These are phyloP conservation scores for Nematopogon swammerdamellus DNA, from an alignment of 2,888 invertebrate species.

Conservation along the genomic window DNA sequence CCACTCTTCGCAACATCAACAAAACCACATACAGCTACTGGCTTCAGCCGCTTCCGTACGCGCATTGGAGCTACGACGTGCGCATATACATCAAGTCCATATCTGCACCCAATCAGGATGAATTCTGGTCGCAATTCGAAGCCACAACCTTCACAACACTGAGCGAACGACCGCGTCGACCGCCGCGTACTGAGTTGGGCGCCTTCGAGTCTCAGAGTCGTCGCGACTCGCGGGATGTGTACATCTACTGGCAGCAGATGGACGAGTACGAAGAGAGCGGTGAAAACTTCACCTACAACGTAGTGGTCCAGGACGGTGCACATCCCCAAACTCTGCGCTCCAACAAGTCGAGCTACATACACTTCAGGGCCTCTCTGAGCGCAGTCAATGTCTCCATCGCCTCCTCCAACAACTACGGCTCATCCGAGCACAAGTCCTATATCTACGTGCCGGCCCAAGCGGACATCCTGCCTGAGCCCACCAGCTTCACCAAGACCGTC, in stretches of 20 bases:
- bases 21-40: constrained; percentile 30
- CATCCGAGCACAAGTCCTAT: constrained; percentile 51
- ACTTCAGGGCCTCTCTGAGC: constrained; percentile 45
- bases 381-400: constrained; percentile 53
- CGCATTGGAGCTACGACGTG: constrained; percentile 68
- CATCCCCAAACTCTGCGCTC: constrained; percentile 24
- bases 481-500: constrained; percentile 67
- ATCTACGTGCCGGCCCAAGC: constrained; percentile 59
- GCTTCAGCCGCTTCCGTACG: constrained; percentile 58
- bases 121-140: constrained; percentile 70
- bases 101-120: constrained; percentile 38
- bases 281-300: constrained; percentile 66
- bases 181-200: constrained; percentile 70
- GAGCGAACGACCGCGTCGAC: constrained; percentile 56
- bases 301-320: constrained; percentile 34
- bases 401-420: constrained; percentile 60
- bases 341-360: constrained; percentile 59
- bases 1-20: constrained; percentile 27
- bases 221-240: constrained; percentile 47
- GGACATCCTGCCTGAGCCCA: constrained; percentile 45
- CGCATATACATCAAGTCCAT: constrained; percentile 64
- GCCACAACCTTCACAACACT: constrained; percentile 59
- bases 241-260: constrained; percentile 78
- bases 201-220: constrained; percentile 46
- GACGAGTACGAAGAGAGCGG: constrained; percentile 69